Evolutionary conservation across 2,113 vertebrate genomes (phyloP), one percentile per base, ranked within the genome.

Genomic region (Oncorhynchus tshawytscha): DNA sequence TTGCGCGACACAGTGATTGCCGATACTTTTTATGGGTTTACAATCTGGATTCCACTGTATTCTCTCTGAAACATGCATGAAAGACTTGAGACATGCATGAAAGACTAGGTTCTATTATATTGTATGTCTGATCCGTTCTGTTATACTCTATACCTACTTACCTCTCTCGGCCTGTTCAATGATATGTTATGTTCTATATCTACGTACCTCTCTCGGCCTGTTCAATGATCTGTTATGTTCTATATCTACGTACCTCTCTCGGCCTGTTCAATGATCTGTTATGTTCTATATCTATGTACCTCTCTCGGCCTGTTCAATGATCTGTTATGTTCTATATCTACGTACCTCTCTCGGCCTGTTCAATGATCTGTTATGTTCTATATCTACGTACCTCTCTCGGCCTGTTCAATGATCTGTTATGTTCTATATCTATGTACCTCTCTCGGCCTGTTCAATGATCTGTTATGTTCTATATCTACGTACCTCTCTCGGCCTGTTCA

Each of bases 211-310:
- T 96, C 90, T 95, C 95, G 1, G 96, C 96, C 89, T 98, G 97
- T 81, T 98, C 95, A 45, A 99, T 97, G 89, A 99, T 96, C 87
- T 98, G 96, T 67, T 18, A 2, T 4, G 57, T 72, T 8, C 7
- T 8, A 27, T 12, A 34, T 2, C 27, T 4, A 68, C 72, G 68
- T 88, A 99, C 98, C 96, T 95, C 95, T 96, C 91, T 96, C 95
- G 1, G 96, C 96, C 89, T 98, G 97, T 81, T 98, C 95, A 45
- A 99, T 97, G 88, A 99, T 96, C 87, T 98, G 96, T 67, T 18
- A 2, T 5, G 51, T 72, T 8, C 7, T 12, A 27, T 12, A 34
- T 5, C 27, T 4, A 68, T 68, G 68, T 88, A 99, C 98, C 96
- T 95, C 95, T 96, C 91, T 95, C 95, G 1, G 96, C 96, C 89